Evolutionary conservation across 2,888 invertebrate species (phyloP), one percentile per base, ranked within the genome.

Genomic region (Hedychridium roseum): DNA sequence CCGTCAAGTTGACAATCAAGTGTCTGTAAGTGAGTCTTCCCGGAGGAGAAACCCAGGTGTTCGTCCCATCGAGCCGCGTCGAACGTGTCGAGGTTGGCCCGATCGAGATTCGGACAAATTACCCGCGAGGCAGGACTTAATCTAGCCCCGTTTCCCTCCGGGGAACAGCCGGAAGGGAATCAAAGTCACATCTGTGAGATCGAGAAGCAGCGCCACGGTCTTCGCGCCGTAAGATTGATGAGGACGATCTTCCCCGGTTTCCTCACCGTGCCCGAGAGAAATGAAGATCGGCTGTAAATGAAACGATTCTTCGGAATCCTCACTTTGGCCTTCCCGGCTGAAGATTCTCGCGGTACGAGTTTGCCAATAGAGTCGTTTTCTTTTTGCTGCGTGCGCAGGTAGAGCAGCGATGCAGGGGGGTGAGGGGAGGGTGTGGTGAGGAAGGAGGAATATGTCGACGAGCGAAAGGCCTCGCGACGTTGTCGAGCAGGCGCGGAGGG

Each of bases 121-220:
- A 70, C 74, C 45, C 61, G 59, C 54, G 64, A 59, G 65, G 47
- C 59, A 56, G 64, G n/a, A 73, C 70, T 74, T 74, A 74, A 77
- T 76, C 73, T 74, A 71, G 68, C 50, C 62, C 60, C 56, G 56
- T 67, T 67, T 62, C 77, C n/a, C n/a, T 74, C 78, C 46, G 57
- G 77, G 76, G 78, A 70, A 66, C 64, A 42, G 37, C 53, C 60
- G 67, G 59, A 67, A 69, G 69, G 72, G 69, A 74, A 78, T 77
- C 78, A 78, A 73, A 74, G 78, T 77, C 78, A 72, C 78, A 78
- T 78, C 78, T 78, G 78, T 74, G 76, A 73, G 68, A 70, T 65
- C 63, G 55, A 63, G 71, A 64, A 60, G n/a, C 69, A 63, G 64
- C 61, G 67, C 65, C 60, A 68, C 65, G 61, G 50, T 64, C 61